Conservation (phyloP, 2,888 invertebrate genomes). For the Chironomus riparius region DNA sequence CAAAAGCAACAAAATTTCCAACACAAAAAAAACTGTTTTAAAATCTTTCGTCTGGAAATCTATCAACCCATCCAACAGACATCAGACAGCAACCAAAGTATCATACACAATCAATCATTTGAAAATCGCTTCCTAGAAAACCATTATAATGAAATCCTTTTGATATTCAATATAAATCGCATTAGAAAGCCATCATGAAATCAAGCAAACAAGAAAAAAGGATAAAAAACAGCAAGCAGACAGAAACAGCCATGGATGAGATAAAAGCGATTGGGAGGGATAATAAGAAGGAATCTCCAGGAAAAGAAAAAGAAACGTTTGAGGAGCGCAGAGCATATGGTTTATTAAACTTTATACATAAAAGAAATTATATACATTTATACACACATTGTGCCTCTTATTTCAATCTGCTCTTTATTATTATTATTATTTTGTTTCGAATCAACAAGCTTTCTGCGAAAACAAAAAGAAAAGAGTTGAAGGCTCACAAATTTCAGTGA, state of each 20-base stretch:
- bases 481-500: constrained; percentile 7
- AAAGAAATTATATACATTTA: background rate
- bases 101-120: background rate
- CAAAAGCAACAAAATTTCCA: no score
- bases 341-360: background rate
- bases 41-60: no score
- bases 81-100: no score
- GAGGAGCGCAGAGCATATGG: background rate
- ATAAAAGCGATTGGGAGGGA: background rate
- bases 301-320: background rate
- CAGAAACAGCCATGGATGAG: background rate
- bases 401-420: background rate
- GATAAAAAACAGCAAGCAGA: background rate
- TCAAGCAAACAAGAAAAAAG: background rate
- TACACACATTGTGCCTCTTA: background rate
- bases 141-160: background rate
- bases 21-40: no score
- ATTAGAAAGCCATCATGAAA: background rate
- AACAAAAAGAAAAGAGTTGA: background rate
- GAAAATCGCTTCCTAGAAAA: background rate
- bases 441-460: background rate
- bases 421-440: background rate
- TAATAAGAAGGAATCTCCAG: background rate
- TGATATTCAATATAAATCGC: background rate
- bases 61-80: no score